These are phyloP conservation scores for Sclerurus mexicanus DNA, from an alignment of 2,113 vertebrate genomes.

Conservation along the genomic window DNA sequence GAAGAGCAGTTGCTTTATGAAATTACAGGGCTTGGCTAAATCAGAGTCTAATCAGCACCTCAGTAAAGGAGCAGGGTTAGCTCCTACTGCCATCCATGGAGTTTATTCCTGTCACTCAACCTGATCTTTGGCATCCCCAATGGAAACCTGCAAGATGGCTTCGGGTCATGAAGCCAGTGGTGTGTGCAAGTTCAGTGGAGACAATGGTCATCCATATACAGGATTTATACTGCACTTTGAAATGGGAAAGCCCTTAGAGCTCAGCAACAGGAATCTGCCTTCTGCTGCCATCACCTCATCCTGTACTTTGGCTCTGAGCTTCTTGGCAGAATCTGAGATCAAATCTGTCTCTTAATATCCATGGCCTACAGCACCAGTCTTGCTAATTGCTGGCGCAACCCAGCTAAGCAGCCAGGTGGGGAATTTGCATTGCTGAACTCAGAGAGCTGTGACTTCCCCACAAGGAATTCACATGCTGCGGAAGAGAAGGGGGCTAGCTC, in stretches of 20 bases:
- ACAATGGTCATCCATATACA: not conserved
- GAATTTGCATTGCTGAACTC: not conserved
- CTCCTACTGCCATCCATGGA: not conserved
- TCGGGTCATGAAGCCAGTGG: not conserved
- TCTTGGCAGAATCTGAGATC: not conserved
- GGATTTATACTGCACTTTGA: not conserved
- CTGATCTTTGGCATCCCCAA: not conserved
- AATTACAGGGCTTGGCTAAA: slow-evolving; percentile 52
- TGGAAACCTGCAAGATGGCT: not conserved
- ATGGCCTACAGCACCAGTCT: not conserved
- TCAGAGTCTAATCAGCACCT: slow-evolving; percentile 19
- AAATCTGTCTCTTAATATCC: not conserved
- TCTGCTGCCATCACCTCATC: not conserved
- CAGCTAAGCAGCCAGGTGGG: not conserved
- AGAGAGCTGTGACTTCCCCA: not conserved
- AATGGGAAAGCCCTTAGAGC: not conserved
- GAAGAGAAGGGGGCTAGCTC: not conserved
- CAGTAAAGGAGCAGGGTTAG: not conserved
- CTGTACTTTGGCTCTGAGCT: not conserved
- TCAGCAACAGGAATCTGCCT: not conserved
- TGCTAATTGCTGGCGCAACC: not conserved
- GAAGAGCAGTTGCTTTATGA: slow-evolving; percentile 34
- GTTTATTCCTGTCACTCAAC: not conserved
- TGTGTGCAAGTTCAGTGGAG: not conserved
- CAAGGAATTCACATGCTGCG: not conserved